Evolutionary conservation across 2,888 invertebrate species (phyloP).

Genomic region (Drosophila lacicola): DNA sequence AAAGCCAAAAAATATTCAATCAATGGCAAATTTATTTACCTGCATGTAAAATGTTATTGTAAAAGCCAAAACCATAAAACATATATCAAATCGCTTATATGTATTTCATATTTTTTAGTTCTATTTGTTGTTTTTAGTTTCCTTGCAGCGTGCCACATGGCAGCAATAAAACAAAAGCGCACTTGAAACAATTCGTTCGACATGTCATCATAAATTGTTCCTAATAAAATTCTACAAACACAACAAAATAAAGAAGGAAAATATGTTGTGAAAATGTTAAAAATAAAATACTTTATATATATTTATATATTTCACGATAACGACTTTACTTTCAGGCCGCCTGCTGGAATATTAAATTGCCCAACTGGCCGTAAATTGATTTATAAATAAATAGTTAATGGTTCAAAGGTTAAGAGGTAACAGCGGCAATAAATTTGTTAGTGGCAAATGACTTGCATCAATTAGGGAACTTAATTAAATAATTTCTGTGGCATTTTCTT

Average conservation of each 20-base stretch:
- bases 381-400: conserved; percentile 42
- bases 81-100: conserved; percentile 40
- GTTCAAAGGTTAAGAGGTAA: conserved; percentile 13
- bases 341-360: conserved; percentile 2
- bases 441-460: conserved; percentile 32
- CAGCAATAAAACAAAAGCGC: conserved; percentile 49
- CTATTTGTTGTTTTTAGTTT: conserved; percentile 16
- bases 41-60: conserved; percentile 9
- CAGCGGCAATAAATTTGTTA: conserved; percentile 6
- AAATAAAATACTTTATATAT: not conserved
- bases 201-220: conserved; percentile 53
- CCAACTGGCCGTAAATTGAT: conserved; percentile 27
- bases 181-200: conserved; percentile 53
- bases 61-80: conserved; percentile 20
- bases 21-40: conserved; percentile 50
- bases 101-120: conserved; percentile 7
- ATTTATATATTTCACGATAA: not conserved
- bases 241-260: not conserved
- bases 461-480: conserved; percentile 9
- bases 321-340: conserved; percentile 11
- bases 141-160: conserved; percentile 18
- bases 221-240: conserved; percentile 53
- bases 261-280: conserved; percentile 1
- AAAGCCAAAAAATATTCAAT: conserved; percentile 47
- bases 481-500: not conserved